These are phyloP conservation scores for Crepidodera aurea DNA, from an alignment of 2,888 invertebrate species.

Conservation along the genomic window DNA sequence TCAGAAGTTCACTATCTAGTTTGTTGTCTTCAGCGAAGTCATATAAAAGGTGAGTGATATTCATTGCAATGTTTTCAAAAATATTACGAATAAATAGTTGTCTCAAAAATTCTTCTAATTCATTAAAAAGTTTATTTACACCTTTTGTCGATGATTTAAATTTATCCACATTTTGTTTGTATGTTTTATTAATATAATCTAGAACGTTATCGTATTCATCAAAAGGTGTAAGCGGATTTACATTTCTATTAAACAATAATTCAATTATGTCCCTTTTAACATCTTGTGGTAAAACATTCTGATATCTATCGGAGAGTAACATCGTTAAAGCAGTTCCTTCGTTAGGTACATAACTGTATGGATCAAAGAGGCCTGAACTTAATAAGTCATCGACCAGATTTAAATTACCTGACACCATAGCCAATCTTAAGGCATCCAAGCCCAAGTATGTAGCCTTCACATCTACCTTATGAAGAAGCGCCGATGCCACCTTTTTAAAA, in stretches of 20 bases:
- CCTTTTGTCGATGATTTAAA: conserved; percentile 20
- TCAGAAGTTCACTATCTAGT: conserved; percentile 43
- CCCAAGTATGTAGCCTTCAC: conserved; percentile 53
- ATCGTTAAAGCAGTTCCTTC: conserved; percentile 57
- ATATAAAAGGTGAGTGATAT: conserved; percentile 47
- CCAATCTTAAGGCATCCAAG: conserved; percentile 56
- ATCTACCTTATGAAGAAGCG: conserved; percentile 44
- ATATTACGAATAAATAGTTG: conserved; percentile 40
- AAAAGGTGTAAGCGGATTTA: conserved; percentile 53
- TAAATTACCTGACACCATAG: conserved; percentile 54
- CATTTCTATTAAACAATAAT: conserved; percentile 45
- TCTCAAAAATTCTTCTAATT: conserved; percentile 40
- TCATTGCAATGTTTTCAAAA: conserved; percentile 42
- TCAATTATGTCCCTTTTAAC: conserved; percentile 47
- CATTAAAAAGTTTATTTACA: conserved; percentile 3
- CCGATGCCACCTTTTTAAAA: conserved; percentile 44
- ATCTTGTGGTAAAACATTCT: conserved; percentile 43
- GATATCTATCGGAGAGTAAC: conserved; percentile 52
- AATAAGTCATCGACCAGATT: conserved; percentile 49
- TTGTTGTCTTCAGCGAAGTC: conserved; percentile 46
- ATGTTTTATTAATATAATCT: conserved; percentile 48
- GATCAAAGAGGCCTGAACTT: conserved; percentile 46
- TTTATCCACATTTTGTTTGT: conserved; percentile 12
- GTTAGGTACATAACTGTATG: conserved; percentile 49
- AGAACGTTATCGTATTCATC: conserved; percentile 50